Base-by-base conservation (phyloP, 1,140 invertebrate species). In the Dendrolimus punctatus region DNA sequence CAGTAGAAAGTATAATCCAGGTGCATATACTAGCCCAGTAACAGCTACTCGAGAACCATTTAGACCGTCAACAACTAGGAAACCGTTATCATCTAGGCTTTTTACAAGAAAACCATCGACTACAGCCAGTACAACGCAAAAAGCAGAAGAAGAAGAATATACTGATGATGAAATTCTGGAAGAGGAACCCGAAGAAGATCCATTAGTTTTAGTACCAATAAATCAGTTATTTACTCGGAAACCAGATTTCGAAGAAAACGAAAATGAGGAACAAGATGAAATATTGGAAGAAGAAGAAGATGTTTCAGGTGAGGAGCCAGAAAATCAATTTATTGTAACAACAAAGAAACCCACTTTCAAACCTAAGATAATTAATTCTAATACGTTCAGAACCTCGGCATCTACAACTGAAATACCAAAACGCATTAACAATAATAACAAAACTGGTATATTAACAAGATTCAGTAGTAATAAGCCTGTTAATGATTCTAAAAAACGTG, bases 1-100 rank as follows among this genome's bases (percentile, higher is more conserved):
- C 55, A 88, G 86, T 57, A 72, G 87, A 45, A 87, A 87, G 71
- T 88, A 77, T 67, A 88, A 83, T 55, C 81, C 78, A 49, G 85
- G 82, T 8, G 80, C 63, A 36, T 88, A 86, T 50, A 89, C 87
- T 45, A 87, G 77, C 49, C 80, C 86, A 46, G 58, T 77, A n/a
- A 74, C 76, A 8, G 76, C 73, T 39, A 74, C 77, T 38, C 64
- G 70, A 65, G 70, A 78, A 51, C 60, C 73, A 50, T 66, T 73
- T 47, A 74, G 46, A 54, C 68, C 71, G 50, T 52, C 70, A 9
- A 60, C 69, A 45, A 77, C 80, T 8, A 76, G 74, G 61, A 66
- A 76, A 57, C 81, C 83, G 9, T 68, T 80, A 48, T 76, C 80
- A 58, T 66, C 80, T 39, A 73, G 71, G 60, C 65, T 75, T 46